Base-by-base conservation (phyloP, 2,797 vertebrate species). In the Cossypha polioptera region DNA sequence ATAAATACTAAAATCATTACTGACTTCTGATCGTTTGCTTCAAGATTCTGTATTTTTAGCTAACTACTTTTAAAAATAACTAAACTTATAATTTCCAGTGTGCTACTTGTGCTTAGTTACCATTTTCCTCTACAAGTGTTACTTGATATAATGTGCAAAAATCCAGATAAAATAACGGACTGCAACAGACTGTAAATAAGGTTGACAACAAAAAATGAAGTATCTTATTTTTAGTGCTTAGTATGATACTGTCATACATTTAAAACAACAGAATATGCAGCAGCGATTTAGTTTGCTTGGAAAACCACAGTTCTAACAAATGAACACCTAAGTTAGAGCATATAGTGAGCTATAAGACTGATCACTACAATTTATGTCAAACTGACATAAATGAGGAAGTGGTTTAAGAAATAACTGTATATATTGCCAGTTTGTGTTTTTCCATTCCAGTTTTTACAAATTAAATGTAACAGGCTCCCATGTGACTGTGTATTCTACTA, bases 291-390 rank as follows among this genome's bases (percentile, higher is more conserved):
- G 91, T 96, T 96, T 94, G 95, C 96, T 96, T 93, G 67, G 96
- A 95, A 97, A 98, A 98, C 95, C 95, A 98, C 95, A 94, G 95
- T 97, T 96, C 97, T 97, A 97, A 98, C 92, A 97, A 97, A 98
- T 81, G 91, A 98, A 98, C 96, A 97, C 91, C 98, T 98, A 98
- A 71, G 80, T 96, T 95, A 97, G 89, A 97, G 88, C 89, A 83
- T 94, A 92, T 33, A 94, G 94, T 96, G 95, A 97, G 94, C 89
- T 90, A 73, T 95, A 93, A 92, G 78, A 95, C 97, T 97, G 96
- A 93, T 48, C 78, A 96, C 95, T 96, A 98, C 94, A 95, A 92
- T 76, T 96, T 96, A 97, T 96, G 95, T 96, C 94, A 94, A 96
- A 95, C 81, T 57, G 97, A 98, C 97, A 97, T 97, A 97, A 97